Evolutionary conservation across 2,888 invertebrate species (phyloP).

Genomic region (Cremastobaeus sp.): DNA sequence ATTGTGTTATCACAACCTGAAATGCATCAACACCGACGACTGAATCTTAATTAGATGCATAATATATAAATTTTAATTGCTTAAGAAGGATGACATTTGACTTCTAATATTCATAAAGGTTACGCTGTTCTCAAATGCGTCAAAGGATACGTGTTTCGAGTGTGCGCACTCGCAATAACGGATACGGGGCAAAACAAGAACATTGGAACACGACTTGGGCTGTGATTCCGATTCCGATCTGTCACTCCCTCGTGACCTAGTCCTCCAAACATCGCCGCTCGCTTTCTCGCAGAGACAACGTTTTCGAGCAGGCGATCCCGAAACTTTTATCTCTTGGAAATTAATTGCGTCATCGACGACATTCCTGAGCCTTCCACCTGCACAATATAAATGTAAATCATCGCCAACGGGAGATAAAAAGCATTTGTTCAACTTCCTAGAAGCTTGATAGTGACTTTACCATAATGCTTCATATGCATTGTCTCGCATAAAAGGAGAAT

Average conservation of each 20-base stretch:
- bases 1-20: constrained; percentile 20
- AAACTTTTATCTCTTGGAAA: constrained; percentile 13
- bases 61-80: constrained; percentile 18
- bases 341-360: constrained; percentile 33
- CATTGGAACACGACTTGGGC: constrained; percentile 49
- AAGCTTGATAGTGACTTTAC: constrained; percentile 1
- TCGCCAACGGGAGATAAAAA: neutral
- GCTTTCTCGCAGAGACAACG: constrained; percentile 49
- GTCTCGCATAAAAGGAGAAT: constrained; percentile 47
- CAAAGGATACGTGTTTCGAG: constrained; percentile 1
- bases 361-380: constrained; percentile 29
- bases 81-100: constrained; percentile 26
- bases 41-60: constrained; percentile 25
- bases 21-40: constrained; percentile 9
- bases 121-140: constrained; percentile 26
- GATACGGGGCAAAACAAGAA: constrained; percentile 21
- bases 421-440: neutral
- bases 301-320: constrained; percentile 20
- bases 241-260: constrained; percentile 63
- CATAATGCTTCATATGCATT: constrained; percentile 43
- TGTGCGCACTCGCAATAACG: constrained; percentile 12
- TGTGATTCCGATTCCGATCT: constrained; percentile 54
- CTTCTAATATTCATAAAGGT: constrained; percentile 17
- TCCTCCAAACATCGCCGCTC: constrained; percentile 40
- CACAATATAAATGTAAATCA: constrained; percentile 21